Evolutionary conservation across 2,113 vertebrate species (phyloP).

Genomic region (Phoenicopterus ruber): DNA sequence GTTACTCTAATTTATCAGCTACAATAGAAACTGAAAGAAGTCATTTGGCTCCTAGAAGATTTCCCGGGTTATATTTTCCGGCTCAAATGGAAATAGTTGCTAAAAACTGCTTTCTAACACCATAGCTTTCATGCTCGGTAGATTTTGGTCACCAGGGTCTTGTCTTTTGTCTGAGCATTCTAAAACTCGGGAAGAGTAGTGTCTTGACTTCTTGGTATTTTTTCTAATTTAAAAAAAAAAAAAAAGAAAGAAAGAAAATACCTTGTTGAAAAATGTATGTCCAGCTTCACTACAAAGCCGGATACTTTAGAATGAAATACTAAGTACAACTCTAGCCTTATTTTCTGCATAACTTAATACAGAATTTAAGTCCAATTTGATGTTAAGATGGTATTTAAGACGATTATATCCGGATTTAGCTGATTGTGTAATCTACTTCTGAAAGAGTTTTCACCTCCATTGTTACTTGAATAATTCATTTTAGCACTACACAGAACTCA

Average conservation of each 20-base stretch:
- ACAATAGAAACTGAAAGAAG: background rate
- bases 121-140: background rate
- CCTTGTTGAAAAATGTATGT: background rate
- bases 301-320: background rate
- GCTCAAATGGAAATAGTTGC: background rate
- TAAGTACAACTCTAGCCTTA: background rate
- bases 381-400: background rate
- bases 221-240: background rate
- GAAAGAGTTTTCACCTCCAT: background rate
- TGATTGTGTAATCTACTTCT: background rate
- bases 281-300: background rate
- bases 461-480: background rate
- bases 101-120: background rate
- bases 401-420: background rate
- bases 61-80: background rate
- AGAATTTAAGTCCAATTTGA: background rate
- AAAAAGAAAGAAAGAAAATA: background rate
- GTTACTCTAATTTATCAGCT: background rate
- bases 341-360: background rate
- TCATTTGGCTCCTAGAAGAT: background rate
- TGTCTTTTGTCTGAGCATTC: background rate
- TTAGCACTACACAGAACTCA: background rate
- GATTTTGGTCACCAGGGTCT: background rate
- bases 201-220: background rate
- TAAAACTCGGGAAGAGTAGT: background rate